These are phyloP conservation scores for Sarcophilus harrisii DNA, from an alignment of 2,797 vertebrate species.

Conservation along the genomic window DNA sequence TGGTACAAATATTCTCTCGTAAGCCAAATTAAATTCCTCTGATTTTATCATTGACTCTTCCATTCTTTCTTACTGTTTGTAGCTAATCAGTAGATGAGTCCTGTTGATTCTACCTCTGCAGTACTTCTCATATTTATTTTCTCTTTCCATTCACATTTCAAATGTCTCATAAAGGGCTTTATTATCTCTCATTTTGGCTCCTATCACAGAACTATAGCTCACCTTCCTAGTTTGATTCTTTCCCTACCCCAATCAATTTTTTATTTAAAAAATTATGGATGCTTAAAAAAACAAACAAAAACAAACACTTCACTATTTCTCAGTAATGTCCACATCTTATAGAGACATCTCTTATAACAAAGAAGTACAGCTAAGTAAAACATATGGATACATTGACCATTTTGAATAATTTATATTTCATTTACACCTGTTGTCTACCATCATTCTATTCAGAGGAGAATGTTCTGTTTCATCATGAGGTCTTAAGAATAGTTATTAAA, in stretches of 20 bases:
- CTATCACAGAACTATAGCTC: neutral
- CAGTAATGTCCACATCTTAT: neutral
- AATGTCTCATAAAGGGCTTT: neutral
- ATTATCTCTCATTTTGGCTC: neutral
- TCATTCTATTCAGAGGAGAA: neutral
- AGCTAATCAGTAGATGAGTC: neutral
- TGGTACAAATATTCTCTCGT: neutral
- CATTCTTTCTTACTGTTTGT: neutral
- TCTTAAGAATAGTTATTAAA: neutral
- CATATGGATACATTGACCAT: neutral
- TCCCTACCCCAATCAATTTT: neutral
- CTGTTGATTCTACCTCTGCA: neutral
- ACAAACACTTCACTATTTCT: neutral
- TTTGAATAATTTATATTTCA: neutral
- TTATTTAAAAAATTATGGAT: neutral
- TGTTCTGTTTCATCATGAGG: neutral
- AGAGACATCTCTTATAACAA: neutral
- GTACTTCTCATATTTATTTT: neutral
- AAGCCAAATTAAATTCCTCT: neutral
- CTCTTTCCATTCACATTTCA: neutral
- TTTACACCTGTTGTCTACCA: neutral
- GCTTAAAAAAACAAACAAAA: neutral
- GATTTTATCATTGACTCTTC: neutral
- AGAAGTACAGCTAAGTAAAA: neutral
- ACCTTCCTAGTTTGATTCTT: neutral